A percentile compares a stretch with the other conserved stretches of the same genome.
Evolutionary conservation across 2,888 invertebrate species (phyloP).

Genomic region (Cheilosia pagana): DNA sequence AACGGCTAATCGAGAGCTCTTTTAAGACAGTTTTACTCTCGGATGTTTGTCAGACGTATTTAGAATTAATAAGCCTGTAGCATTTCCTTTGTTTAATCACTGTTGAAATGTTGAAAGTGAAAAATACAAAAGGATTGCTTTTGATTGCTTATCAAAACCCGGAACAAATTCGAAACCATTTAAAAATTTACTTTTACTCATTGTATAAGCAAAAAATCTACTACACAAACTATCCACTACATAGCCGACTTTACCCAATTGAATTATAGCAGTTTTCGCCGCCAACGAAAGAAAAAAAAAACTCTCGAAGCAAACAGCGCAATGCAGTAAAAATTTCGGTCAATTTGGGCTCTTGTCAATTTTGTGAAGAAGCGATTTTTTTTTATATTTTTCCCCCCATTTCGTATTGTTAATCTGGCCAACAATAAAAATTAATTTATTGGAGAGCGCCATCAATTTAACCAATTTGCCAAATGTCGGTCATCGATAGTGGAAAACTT

Average conservation of each 20-base stretch:
- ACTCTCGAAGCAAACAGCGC: constrained; percentile 67
- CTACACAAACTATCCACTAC: constrained; percentile 8
- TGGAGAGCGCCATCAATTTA: constrained; percentile 6
- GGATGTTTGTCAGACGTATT: too few relatives aligned
- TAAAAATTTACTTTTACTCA: not conserved
- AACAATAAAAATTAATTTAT: constrained; percentile 1
- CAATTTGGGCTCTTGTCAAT: constrained; percentile 64
- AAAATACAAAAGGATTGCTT: too few relatives aligned
- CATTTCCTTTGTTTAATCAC: too few relatives aligned
- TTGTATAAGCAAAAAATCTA: constrained; percentile 10
- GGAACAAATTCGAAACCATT: not conserved
- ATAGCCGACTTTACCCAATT: constrained; percentile 12
- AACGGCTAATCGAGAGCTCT: too few relatives aligned
- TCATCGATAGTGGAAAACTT: constrained; percentile 67
- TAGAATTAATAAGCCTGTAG: too few relatives aligned
- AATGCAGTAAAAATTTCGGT: constrained; percentile 64
- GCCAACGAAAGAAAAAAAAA: constrained; percentile 61
- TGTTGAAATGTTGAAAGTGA: too few relatives aligned
- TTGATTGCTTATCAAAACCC: too few relatives aligned
- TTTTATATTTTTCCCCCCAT: constrained; percentile 23
- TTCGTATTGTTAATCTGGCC: not conserved
- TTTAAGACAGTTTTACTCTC: too few relatives aligned
- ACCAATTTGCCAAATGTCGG: constrained; percentile 53
- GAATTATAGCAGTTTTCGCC: constrained; percentile 67
- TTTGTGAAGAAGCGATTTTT: constrained; percentile 27